Evolutionary conservation across 2,797 vertebrate species (phyloP).

Genomic region (Pangasius sanitwongsei): DNA sequence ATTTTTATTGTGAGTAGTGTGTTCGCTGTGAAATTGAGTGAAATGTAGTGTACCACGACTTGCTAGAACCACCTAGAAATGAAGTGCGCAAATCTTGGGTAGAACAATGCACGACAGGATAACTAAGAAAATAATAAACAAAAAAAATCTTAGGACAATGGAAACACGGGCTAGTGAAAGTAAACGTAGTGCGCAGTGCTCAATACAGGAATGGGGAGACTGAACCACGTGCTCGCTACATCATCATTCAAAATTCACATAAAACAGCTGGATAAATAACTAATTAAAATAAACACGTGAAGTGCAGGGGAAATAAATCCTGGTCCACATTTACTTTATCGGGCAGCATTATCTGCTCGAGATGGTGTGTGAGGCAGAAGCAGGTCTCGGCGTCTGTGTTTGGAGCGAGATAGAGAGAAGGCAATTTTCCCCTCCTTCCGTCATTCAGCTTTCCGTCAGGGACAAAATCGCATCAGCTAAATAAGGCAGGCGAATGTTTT

Average conservation of each 20-base stretch:
- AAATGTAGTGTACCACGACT: background rate
- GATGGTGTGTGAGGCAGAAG: conserved; percentile 18
- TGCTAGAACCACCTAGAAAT: too few species aligned
- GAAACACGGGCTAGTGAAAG: background rate
- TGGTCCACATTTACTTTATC: conserved; percentile 77
- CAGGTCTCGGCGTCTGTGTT: conserved; percentile 64
- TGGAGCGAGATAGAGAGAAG: conserved; percentile 73
- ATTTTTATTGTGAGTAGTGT: background rate
- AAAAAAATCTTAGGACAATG: background rate
- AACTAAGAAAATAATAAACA: background rate
- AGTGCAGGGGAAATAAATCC: conserved; percentile 76
- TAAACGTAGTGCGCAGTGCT: background rate
- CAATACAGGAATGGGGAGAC: background rate
- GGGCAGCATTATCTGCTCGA: conserved; percentile 49
- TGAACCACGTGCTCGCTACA: background rate
- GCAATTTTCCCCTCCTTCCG: conserved; percentile 72
- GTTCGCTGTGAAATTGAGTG: background rate
- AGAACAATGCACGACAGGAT: background rate
- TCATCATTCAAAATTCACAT: background rate
- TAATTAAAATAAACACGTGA: conserved; percentile 60
- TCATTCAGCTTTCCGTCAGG: conserved; percentile 67
- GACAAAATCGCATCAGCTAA: conserved; percentile 76
- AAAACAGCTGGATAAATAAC: conserved; percentile 33
- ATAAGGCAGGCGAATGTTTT: conserved; percentile 79
- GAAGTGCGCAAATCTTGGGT: background rate